These are phyloP conservation scores for Acanthosepion pharaonis DNA, from an alignment of 2,888 invertebrate genomes.

Conservation along the genomic window DNA sequence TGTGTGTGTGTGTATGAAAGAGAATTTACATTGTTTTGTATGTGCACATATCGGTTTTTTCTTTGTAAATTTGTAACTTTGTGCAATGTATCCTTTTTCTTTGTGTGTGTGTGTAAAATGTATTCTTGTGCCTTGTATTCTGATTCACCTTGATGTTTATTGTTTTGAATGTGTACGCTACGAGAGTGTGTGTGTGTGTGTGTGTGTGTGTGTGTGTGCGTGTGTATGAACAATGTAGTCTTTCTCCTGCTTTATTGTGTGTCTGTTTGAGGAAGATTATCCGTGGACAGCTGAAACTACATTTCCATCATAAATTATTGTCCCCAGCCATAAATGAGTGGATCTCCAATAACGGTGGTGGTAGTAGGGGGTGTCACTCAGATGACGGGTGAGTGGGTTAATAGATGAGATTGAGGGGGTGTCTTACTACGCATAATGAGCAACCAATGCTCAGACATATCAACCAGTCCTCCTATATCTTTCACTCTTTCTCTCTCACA, in stretches of 20 bases:
- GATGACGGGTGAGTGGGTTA: not conserved
- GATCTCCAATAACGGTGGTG: not conserved
- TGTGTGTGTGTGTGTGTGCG: too few species aligned
- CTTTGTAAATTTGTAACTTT: too few species aligned
- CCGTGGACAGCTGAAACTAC: not conserved
- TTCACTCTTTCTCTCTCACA: not conserved
- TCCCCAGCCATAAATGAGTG: not conserved
- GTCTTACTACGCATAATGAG: not conserved
- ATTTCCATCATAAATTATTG: slow-evolving; percentile 9
- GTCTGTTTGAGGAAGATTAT: not conserved
- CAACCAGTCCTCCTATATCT: not conserved
- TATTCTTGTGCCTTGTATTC: too few species aligned
- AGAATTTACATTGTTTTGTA: too few species aligned
- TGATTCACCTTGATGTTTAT: too few species aligned
- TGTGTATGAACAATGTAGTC: too few species aligned
- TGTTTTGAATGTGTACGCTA: too few species aligned
- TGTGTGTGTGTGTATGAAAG: not conserved
- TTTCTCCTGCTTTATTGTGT: too few species aligned
- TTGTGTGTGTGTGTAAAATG: not conserved
- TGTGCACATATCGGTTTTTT: too few species aligned
- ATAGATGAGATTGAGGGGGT: too few species aligned
- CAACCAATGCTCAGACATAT: not conserved
- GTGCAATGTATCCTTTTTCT: too few species aligned
- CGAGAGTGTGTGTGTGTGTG: too few species aligned
- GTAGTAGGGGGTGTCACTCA: not conserved